Conservation (phyloP, 2,113 vertebrate genomes). For the Tetrao urogallus region DNA sequence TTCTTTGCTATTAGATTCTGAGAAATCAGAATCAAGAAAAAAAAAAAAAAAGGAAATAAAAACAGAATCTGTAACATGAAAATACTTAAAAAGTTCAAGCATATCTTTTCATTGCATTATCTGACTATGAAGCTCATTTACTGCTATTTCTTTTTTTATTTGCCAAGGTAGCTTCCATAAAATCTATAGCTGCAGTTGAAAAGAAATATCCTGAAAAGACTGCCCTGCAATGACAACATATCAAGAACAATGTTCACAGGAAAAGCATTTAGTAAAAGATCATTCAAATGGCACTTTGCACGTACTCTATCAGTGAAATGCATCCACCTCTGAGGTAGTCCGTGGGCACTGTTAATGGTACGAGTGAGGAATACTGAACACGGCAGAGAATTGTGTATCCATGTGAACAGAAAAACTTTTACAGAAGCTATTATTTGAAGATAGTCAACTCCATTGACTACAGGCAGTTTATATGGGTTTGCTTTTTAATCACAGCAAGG, state of each 20-base stretch:
- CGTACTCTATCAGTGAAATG: background rate
- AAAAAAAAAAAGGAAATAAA: background rate
- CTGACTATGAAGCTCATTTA: background rate
- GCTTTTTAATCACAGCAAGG: background rate
- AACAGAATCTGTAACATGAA: background rate
- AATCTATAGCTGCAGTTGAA: background rate
- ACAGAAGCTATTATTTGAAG: background rate
- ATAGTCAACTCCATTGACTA: background rate
- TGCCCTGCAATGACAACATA: background rate
- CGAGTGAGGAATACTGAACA: rapidly evolving
- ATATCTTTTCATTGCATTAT: background rate
- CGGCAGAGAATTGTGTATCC: background rate
- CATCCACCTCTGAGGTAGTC: background rate
- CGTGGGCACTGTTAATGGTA: background rate
- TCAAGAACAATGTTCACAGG: background rate
- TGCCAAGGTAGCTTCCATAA: background rate
- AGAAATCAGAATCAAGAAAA: background rate
- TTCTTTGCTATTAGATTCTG: background rate
- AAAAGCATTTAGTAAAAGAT: background rate
- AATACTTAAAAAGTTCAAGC: background rate
- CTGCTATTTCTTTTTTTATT: background rate
- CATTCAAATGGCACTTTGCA: background rate
- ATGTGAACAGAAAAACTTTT: background rate
- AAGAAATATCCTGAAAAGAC: background rate
- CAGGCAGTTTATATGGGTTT: background rate